Percentiles rank a stretch among this genome's conserved stretches.
These are phyloP conservation scores for Romanomermis culicivorax DNA, from an alignment of 2,888 invertebrate genomes.

Conservation along the genomic window DNA sequence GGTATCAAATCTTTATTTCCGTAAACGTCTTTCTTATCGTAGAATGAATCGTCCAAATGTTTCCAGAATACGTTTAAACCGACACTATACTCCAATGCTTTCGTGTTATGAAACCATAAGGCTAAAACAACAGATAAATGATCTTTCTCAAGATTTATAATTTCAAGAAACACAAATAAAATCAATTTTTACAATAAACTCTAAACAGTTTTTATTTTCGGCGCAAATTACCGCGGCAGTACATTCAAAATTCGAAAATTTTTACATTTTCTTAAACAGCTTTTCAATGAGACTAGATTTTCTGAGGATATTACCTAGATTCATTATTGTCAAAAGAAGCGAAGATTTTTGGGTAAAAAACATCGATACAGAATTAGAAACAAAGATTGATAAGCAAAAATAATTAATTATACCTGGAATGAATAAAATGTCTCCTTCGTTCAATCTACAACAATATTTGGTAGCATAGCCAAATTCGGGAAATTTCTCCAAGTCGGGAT, in stretches of 20 bases:
- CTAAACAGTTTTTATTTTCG: no score
- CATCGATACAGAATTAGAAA: no score
- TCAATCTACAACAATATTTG: conserved; percentile 30
- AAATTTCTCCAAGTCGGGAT: conserved; percentile 31
- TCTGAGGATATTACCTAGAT: no score
- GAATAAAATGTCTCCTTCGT: conserved; percentile 36
- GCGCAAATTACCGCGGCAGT: no score
- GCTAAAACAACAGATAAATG: conserved; percentile 27
- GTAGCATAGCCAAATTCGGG: conserved; percentile 32
- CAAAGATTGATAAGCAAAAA: not conserved
- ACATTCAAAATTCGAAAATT: no score
- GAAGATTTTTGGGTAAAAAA: no score
- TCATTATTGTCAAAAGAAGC: no score
- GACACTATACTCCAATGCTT: conserved; percentile 34
- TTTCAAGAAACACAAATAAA: no score
- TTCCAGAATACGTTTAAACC: conserved; percentile 39
- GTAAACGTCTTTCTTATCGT: conserved; percentile 37
- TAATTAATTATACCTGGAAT: conserved; percentile 32
- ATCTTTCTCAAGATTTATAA: no score
- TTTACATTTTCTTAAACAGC: no score
- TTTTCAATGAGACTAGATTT: no score
- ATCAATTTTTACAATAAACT: no score
- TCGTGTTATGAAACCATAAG: conserved; percentile 39
- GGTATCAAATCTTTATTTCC: conserved; percentile 38
- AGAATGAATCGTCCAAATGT: conserved; percentile 31